A percentile compares a stretch with the other conserved stretches of the same genome.
Evolutionary conservation across 2,888 invertebrate species (phyloP).

Genomic region (Tetanocera ferruginea): DNA sequence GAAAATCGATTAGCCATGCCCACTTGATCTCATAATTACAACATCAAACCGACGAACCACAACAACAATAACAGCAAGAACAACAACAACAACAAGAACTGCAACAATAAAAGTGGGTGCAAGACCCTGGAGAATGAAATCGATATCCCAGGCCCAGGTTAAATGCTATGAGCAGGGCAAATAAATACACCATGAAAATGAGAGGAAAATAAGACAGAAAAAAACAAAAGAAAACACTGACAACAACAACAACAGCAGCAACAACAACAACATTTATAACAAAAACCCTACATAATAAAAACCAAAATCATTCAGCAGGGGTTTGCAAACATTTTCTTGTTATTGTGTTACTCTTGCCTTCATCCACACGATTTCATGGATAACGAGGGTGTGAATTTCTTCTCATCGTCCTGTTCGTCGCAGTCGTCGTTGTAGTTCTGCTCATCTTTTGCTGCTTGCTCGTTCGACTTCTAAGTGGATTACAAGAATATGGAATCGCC

Average conservation of each 20-base stretch:
- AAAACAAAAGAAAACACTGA: not conserved
- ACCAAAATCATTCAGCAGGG: conserved; percentile 37
- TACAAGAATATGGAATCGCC: conserved; percentile 33
- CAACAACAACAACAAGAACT: conserved; percentile 31
- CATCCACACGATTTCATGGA: conserved; percentile 11
- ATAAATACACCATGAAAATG: not conserved
- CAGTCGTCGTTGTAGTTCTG: not conserved
- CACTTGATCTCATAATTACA: conserved; percentile 68
- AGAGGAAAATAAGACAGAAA: not conserved
- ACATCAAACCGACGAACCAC: conserved; percentile 35
- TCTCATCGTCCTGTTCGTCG: not conserved
- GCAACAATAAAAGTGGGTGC: conserved; percentile 16
- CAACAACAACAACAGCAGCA: not conserved
- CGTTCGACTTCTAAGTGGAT: conserved; percentile 29
- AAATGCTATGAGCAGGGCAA: conserved; percentile 3
- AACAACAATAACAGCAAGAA: conserved; percentile 36
- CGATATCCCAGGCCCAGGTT: conserved; percentile 32
- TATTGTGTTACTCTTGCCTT: not conserved
- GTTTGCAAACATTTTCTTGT: conserved; percentile 36
- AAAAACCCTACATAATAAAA: conserved; percentile 10
- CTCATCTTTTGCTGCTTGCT: not conserved
- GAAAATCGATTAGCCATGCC: conserved; percentile 67
- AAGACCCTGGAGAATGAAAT: conserved; percentile 30
- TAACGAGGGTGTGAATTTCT: conserved; percentile 33
- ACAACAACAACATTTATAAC: not conserved